A percentile compares a stretch with the other conserved stretches of the same genome.
Conservation (phyloP, 2,888 invertebrate species). For the Diarsia dahlii region DNA sequence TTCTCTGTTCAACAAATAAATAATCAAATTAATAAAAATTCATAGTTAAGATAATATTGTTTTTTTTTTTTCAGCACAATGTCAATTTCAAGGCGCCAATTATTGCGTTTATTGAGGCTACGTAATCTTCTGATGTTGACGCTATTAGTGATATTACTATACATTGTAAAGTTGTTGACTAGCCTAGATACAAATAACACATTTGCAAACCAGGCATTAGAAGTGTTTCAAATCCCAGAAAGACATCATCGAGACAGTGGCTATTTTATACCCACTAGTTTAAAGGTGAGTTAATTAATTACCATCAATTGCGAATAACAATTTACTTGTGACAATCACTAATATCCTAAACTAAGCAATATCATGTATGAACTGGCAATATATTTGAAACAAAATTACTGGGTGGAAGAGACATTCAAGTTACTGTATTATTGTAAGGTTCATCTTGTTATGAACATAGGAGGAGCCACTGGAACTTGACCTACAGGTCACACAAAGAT, state of each 20-base stretch:
- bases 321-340: background rate
- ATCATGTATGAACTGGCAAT: background rate
- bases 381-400: background rate
- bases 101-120: slow-evolving; percentile 76
- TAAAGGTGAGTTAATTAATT: slow-evolving; percentile 71
- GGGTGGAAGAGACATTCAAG: background rate
- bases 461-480: background rate
- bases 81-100: slow-evolving; percentile 72
- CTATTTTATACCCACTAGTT: slow-evolving; percentile 77
- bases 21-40: background rate
- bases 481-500: background rate
- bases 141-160: slow-evolving; percentile 76
- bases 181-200: slow-evolving; percentile 58
- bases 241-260: slow-evolving; percentile 44
- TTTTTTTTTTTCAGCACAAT: slow-evolving; percentile 54
- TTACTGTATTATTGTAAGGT: background rate
- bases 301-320: background rate
- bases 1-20: background rate
- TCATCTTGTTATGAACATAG: background rate
- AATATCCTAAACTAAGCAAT: background rate
- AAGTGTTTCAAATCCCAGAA: slow-evolving; percentile 47
- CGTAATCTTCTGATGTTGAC: slow-evolving; percentile 80
- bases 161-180: slow-evolving; percentile 72
- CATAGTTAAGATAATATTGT: background rate
- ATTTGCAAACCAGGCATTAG: slow-evolving; percentile 55